These are phyloP conservation scores for Mastomys coucha DNA, from an alignment of 2,113 vertebrate genomes.

Conservation along the genomic window DNA sequence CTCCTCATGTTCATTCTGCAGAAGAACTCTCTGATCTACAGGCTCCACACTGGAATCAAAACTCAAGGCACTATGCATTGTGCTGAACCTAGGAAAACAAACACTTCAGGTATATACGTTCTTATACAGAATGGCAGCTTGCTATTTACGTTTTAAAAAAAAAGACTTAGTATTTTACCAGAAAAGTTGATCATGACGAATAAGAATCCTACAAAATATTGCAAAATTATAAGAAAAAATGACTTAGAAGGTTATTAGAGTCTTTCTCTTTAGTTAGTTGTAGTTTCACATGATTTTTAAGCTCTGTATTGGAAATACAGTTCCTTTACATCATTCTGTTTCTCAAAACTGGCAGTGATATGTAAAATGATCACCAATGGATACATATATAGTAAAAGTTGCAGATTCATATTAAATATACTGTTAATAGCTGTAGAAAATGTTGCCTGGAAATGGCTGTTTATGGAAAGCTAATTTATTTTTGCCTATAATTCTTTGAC, in stretches of 20 bases:
- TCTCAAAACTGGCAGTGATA: background rate
- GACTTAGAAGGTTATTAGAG: background rate
- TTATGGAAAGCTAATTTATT: background rate
- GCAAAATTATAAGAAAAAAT: background rate
- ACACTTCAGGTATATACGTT: background rate
- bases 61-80: background rate
- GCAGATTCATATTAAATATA: slow-evolving; percentile 41
- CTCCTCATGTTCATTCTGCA: background rate
- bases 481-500: background rate
- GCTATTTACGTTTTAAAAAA: background rate
- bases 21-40: background rate
- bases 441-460: slow-evolving; percentile 24
- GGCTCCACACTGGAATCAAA: background rate
- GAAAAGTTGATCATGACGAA: background rate
- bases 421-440: background rate
- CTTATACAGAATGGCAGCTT: background rate
- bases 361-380: slow-evolving; percentile 23
- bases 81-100: background rate
- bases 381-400: slow-evolving; percentile 1
- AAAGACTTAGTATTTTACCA: background rate
- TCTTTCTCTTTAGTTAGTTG: background rate
- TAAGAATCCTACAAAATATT: background rate
- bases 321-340: background rate
- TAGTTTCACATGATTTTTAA: background rate
- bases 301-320: background rate